These are phyloP conservation scores for Passer montanus DNA, from an alignment of 2,113 vertebrate genomes.

Conservation along the genomic window DNA sequence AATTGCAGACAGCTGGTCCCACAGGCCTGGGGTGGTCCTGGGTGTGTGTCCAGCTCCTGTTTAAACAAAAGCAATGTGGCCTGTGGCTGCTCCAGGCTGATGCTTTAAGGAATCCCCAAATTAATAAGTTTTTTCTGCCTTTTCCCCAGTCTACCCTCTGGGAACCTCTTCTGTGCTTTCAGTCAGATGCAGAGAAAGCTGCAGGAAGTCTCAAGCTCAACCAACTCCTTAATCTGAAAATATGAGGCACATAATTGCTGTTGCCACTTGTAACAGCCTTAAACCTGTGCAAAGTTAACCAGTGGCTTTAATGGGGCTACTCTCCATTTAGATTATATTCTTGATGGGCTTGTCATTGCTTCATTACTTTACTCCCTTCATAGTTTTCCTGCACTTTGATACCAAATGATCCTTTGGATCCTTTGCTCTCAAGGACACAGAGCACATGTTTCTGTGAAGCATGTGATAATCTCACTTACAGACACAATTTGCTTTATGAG, in stretches of 20 bases:
- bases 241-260: background rate
- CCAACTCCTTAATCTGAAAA: background rate
- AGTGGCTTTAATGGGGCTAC: background rate
- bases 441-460: background rate
- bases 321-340: background rate
- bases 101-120: background rate
- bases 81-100: background rate
- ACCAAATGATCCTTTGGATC: constrained; percentile 5
- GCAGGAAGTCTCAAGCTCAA: background rate
- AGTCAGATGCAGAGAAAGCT: background rate
- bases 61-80: background rate
- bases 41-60: background rate
- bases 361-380: constrained; percentile 39
- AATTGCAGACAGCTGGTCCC: background rate
- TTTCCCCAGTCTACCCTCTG: rapidly evolving
- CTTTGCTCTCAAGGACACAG: background rate
- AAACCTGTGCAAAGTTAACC: background rate
- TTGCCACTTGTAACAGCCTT: background rate
- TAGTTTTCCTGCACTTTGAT: constrained; percentile 15
- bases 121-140: background rate
- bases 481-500: background rate
- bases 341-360: constrained; percentile 19
- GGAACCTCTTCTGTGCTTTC: background rate
- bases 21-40: background rate
- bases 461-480: background rate